These are phyloP conservation scores for Pollicipes pollicipes DNA, from an alignment of 1,140 invertebrate species.

Conservation along the genomic window DNA sequence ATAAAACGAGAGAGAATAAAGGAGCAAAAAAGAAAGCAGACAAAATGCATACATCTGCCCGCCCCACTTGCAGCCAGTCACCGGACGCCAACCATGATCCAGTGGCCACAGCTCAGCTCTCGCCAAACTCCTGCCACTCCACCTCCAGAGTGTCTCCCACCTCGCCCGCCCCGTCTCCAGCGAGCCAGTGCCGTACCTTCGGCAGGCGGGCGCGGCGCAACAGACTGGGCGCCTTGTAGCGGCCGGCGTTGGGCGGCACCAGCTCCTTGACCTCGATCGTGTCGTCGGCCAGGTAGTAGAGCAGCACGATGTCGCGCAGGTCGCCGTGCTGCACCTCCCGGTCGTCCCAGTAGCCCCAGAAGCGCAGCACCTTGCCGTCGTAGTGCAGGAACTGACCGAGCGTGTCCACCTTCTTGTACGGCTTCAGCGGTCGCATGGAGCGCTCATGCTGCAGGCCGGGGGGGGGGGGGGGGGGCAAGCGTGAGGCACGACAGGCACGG, in stretches of 20 bases:
- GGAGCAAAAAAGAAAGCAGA: no score
- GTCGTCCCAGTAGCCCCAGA: conserved; percentile 82
- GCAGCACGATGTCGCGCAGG: conserved; percentile 51
- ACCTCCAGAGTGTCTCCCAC: no score
- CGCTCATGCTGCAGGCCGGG: background rate
- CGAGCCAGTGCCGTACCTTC: conserved; percentile 33
- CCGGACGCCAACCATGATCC: no score
- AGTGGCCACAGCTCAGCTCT: no score
- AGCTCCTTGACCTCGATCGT: conserved; percentile 71
- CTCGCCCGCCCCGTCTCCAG: conserved; percentile 15
- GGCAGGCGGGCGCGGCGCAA: conserved; percentile 55
- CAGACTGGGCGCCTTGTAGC: conserved; percentile 48
- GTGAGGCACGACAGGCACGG: no score
- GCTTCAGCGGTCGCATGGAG: conserved; percentile 31
- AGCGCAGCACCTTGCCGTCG: conserved; percentile 57
- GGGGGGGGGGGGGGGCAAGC: no score
- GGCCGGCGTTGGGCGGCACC: conserved; percentile 44
- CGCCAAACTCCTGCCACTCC: no score
- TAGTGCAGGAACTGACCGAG: conserved; percentile 54
- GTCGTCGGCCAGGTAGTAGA: conserved; percentile 71
- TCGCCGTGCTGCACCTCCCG: conserved; percentile 37
- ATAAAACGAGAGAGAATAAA: no score
- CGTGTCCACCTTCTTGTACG: conserved; percentile 31
- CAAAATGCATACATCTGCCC: no score
- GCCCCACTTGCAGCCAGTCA: no score